These are phyloP conservation scores for Sisor rabdophorus DNA, from an alignment of 2,113 vertebrate species.

Conservation along the genomic window DNA sequence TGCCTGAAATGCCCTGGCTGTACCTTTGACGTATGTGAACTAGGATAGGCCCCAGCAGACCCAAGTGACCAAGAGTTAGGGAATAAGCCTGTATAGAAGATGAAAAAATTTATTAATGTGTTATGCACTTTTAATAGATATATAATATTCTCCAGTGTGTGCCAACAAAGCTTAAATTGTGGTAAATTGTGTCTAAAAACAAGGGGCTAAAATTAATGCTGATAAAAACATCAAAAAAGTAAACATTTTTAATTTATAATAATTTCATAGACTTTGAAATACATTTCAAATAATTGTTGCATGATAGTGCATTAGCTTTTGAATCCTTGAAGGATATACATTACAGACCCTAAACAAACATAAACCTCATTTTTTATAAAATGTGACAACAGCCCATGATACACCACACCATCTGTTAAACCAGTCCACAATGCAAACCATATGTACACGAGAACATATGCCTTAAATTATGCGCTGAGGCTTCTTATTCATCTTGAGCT, in stretches of 20 bases:
- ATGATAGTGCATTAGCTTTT: slow-evolving; percentile 45
- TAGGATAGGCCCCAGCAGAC: too few relatives aligned
- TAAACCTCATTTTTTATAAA: slow-evolving; percentile 1
- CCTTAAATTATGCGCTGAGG: slow-evolving; percentile 29
- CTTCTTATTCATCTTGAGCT: slow-evolving; percentile 25
- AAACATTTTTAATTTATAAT: not conserved
- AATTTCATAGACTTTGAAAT: not conserved
- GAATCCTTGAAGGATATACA: slow-evolving; percentile 32
- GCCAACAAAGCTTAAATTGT: not conserved
- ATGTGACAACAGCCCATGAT: slow-evolving; percentile 17
- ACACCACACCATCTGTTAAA: slow-evolving; percentile 27
- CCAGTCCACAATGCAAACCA: slow-evolving; percentile 24
- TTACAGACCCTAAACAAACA: slow-evolving; percentile 2
- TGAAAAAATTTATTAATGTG: too few relatives aligned
- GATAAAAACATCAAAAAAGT: not conserved
- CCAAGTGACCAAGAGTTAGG: too few relatives aligned
- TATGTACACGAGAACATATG: slow-evolving; percentile 24
- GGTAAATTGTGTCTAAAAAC: too few relatives aligned
- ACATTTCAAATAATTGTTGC: slow-evolving; percentile 20
- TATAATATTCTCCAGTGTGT: not conserved
- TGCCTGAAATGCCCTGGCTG: too few relatives aligned
- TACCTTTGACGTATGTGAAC: too few relatives aligned
- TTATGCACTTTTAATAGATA: not conserved
- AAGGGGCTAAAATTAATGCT: not conserved
- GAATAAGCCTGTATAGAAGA: too few relatives aligned